Evolutionary conservation across 2,888 invertebrate species (phyloP), one percentile per base, ranked within the genome.

Genomic region (Limnephilus auricula): DNA sequence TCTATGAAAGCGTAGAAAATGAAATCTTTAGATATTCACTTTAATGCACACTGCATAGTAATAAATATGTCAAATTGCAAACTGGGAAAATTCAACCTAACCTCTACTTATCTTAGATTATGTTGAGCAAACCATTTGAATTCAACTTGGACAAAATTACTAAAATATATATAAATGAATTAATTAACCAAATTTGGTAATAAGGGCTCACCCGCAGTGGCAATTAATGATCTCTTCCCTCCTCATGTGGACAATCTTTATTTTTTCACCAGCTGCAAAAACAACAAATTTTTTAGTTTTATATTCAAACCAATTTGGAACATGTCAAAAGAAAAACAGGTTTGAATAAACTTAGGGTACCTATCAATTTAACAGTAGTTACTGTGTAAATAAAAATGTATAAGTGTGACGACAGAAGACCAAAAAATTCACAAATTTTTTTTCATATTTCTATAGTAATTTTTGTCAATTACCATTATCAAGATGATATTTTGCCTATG

Each of bases 211-310:
- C 40, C 98, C 98, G 95, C 99, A 99, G 90, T 98, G 97, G 94
- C 99, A 99, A 95, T 98, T 98, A 93, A 99, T 98, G 91, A 98
- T 98, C 95, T 98, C 98, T 94, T 98, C 98, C 91, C 97, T 97
- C 89, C 97, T 97, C 96, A 98, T 97, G 93, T 97, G 97, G 89
- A 98, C 98, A 93, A 98, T 97, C 95, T 98, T 98, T 90, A 98
- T 97, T 30, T 97, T 95, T 94, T 98, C 97, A 5, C 97, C 97
- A 91, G 96, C 96, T 96, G 94, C 45, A 93, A 94, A 92, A 89
- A 93, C 93, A 93, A 93, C 93, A 93, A 94, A 92, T n/a, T 37
- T 12, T n/a, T 37, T 40, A 85, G 34, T 45, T 40, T 40, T 13
- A 37, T 30, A 65, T 65, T 65, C 25, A 25, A 65, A 65, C 18